Percentiles rank a stretch among this genome's conserved stretches.
phyloP scores from a whole-genome alignment of 2,888 invertebrate species.

The Quadroppia sp. region DNA sequence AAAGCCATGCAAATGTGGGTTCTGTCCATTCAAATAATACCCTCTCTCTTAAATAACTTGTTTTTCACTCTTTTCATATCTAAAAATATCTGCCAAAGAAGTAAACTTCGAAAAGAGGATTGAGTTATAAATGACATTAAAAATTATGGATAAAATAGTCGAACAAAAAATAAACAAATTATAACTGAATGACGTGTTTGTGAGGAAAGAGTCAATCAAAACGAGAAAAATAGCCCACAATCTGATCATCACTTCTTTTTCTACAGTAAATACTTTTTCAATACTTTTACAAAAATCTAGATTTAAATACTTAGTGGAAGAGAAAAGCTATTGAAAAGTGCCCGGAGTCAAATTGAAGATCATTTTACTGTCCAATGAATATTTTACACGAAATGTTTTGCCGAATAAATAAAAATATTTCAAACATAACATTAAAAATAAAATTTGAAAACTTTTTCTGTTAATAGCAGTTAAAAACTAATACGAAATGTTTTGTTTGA shows the following conservation, averaged over 20 bases:
- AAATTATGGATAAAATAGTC: not conserved
- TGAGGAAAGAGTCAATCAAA: constrained; percentile 10
- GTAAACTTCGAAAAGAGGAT: not conserved
- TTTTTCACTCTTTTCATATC: constrained; percentile 5
- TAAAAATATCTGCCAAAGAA: constrained; percentile 23
- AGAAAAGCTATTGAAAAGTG: constrained; percentile 3
- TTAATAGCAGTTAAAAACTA: not conserved
- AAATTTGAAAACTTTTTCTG: not conserved
- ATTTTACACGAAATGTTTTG: constrained; percentile 24
- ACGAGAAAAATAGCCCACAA: constrained; percentile 10
- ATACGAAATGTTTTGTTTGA: too few species aligned
- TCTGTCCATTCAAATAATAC: constrained; percentile 14
- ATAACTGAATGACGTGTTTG: not conserved
- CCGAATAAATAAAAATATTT: constrained; percentile 7
- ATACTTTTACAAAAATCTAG: not conserved
- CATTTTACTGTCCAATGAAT: constrained; percentile 20
- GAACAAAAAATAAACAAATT: not conserved
- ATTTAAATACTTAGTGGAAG: constrained; percentile 11
- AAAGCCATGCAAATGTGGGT: constrained; percentile 1
- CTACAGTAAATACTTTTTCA: not conserved
- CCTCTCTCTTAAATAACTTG: constrained; percentile 15
- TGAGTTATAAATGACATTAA: constrained; percentile 12
- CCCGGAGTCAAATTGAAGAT: not conserved
- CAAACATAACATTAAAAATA: constrained; percentile 9
- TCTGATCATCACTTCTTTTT: constrained; percentile 6